Base-by-base conservation (phyloP, 2,888 invertebrate species). In the Sminthurinus aureus region DNA sequence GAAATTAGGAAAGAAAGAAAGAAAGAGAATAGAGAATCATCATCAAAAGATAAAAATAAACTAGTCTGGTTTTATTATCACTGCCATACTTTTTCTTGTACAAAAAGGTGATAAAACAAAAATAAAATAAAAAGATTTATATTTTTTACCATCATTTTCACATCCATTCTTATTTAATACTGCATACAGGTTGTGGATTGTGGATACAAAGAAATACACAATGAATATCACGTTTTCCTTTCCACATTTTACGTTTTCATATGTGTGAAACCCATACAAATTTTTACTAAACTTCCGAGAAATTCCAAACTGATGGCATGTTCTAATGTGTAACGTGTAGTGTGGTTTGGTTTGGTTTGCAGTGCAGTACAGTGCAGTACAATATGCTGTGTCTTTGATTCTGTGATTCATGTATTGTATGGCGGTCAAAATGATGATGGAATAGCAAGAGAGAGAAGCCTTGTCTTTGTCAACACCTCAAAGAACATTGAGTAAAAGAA, bases 381-480 rank as follows among this genome's bases (percentile, higher is more conserved):
- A n/a, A n/a, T n/a, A n/a, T n/a, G n/a, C n/a, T n/a, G n/a, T n/a
- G n/a, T n/a, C n/a, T n/a, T n/a, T n/a, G n/a, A n/a, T n/a, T n/a
- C n/a, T n/a, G n/a, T 38, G 38, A 38, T 38, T 38, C 38, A 38
- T 38, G 38, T 38, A 38, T 38, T 38, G 38, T 38, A 38, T 38
- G 38, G 38, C 38, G 38, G 38, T 38, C 38, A 38, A 38, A 38
- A 38, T 38, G 38, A 38, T 38, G 38, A 38, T 38, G 51, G 71
- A 38, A 38, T 38, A 67, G 73, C 18, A n/a, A 50, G 81, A 81
- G 81, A 81, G 75, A 75, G 76, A 67, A 64, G 26, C 20, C 38
- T 38, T 38, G 74, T 82, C 74, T 84, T 84, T 84, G 84, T 84
- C 84, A 84, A 84, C 84, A 84, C 84, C 84, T 84, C 38, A 52